Base-by-base conservation (phyloP, 2,888 invertebrate genomes). In the Calameuta idolon region DNA sequence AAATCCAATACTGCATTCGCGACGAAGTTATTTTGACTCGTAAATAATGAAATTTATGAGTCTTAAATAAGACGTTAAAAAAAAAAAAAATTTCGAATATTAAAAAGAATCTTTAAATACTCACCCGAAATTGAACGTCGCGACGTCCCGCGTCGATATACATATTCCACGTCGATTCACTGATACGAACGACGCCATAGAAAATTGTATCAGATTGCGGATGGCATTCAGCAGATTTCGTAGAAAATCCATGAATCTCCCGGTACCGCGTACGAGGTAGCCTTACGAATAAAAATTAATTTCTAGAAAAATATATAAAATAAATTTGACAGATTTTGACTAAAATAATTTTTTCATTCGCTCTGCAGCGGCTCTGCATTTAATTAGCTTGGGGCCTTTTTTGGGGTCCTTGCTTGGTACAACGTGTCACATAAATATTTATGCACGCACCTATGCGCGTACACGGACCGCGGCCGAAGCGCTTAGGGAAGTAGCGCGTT, bases 331-430 rank as follows among this genome's bases (percentile, higher is more conserved):
- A 9, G 1, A 55, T 9, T 55, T 55, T 23, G 9, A 55, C 23
- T 1, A 79, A 80, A 76, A 77, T 79, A 75, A 79, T 79, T 81
- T 79, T 79, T 80, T 84, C 80, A 80, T 83, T 76, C 77, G 80
- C 78, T 79, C 80, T 80, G 74, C 74, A 76, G 83, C 80, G 80
- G 84, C 84, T 84, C 82, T 82, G 82, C 83, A 84, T 77, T 81
- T 75, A 73, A 73, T 75, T 37, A 55, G 55, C 23, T 55, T 2
- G 23, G 55, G 55, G 2, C 23, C 55, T 55, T 9, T 55, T 55
- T 55, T 1, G 40, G 55, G 23, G 23, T 55, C 9, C 23, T 55
- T 23, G 55, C 3, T 15, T 0, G 55, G 55, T 55, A 23, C 23
- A 55, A 55, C 55, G 55, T 23, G 55, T 55, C 55, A 55, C 23